Conservation (phyloP, 2,113 vertebrate species). For the Phrynosoma blainvillii region DNA sequence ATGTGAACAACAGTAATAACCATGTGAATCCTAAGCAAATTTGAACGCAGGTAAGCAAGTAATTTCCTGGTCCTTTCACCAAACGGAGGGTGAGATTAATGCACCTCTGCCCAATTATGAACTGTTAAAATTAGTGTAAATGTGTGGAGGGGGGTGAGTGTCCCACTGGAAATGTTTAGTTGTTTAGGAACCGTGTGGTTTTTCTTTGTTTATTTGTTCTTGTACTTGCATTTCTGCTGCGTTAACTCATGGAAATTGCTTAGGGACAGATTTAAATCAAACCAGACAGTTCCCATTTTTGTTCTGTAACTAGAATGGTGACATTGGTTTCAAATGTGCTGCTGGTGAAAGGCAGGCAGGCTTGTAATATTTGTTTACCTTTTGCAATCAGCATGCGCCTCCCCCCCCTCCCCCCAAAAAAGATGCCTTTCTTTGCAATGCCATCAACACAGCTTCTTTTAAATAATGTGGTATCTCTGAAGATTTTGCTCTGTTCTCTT, state of each 20-base stretch:
- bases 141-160: conserved; percentile 53
- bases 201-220: conserved; percentile 73
- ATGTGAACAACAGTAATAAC: conserved; percentile 74
- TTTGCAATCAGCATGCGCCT: conserved; percentile 45
- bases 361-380: conserved; percentile 73
- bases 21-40: conserved; percentile 72
- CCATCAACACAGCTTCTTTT: conserved; percentile 37
- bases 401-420: conserved; percentile 63
- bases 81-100: conserved; percentile 49
- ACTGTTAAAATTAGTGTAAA: conserved; percentile 62
- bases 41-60: conserved; percentile 62
- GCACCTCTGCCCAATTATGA: conserved; percentile 45
- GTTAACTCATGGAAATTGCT: conserved; percentile 80
- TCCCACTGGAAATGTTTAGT: conserved; percentile 58
- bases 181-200: conserved; percentile 57
- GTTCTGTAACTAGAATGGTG: conserved; percentile 73
- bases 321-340: conserved; percentile 74
- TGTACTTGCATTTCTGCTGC: conserved; percentile 67
- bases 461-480: conserved; percentile 56
- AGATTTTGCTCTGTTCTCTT: conserved; percentile 20
- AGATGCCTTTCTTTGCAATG: conserved; percentile 28
- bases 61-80: conserved; percentile 62
- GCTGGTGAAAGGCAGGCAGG: conserved; percentile 64
- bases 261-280: conserved; percentile 79
- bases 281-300: conserved; percentile 80